These are phyloP conservation scores for Dynastes maya DNA, from an alignment of 2,888 invertebrate genomes.

Conservation along the genomic window DNA sequence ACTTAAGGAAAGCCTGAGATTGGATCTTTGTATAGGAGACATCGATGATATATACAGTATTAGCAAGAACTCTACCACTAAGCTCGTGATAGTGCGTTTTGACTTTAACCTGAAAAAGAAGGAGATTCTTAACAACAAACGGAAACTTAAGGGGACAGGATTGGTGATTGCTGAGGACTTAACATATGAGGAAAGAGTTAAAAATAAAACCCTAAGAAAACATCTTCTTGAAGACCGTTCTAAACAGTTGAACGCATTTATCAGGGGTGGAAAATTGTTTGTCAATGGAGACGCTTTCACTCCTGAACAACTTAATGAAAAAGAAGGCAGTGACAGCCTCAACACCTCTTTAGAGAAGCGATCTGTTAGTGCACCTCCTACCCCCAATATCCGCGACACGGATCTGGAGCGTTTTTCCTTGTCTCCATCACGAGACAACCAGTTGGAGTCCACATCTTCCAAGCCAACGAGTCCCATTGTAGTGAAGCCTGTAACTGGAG, in stretches of 20 bases:
- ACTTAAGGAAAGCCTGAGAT: too few relatives aligned
- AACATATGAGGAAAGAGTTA: not conserved
- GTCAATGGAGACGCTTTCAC: constrained; percentile 1
- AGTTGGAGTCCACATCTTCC: too few relatives aligned
- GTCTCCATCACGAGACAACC: too few relatives aligned
- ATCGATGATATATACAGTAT: not conserved
- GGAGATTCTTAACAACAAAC: not conserved
- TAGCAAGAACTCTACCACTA: not conserved
- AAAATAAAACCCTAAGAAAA: not conserved
- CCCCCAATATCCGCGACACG: not conserved
- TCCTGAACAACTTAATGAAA: not conserved
- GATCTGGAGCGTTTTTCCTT: not conserved
- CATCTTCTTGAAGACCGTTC: not conserved
- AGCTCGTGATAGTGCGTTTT: not conserved
- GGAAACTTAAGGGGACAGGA: not conserved
- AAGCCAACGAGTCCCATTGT: too few relatives aligned
- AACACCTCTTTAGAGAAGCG: not conserved
- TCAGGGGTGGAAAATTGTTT: not conserved
- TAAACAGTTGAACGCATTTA: not conserved
- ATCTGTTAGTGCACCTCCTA: not conserved
- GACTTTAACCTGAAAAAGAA: not conserved
- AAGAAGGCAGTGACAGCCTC: not conserved
- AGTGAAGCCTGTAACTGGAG: too few relatives aligned
- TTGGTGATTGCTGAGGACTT: not conserved
- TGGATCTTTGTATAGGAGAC: not conserved